Base-by-base conservation (phyloP, 2,888 invertebrate species). In the Lepidonotus clava region DNA sequence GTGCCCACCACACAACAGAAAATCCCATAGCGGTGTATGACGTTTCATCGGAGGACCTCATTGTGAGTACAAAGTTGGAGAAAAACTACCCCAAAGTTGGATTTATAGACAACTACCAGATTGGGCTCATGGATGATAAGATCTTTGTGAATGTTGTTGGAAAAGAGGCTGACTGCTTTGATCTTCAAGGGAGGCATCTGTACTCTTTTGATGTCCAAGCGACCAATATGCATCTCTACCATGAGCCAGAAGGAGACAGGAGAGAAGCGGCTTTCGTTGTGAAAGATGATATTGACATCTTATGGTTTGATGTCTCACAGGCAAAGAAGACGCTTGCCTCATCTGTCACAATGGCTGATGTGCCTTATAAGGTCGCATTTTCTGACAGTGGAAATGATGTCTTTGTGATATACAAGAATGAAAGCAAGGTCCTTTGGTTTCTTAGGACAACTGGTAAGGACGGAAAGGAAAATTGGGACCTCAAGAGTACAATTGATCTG, bases 1-100 rank as follows among this genome's bases (percentile, higher is more conserved):
- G 89, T 6, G 90, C 90, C 8, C 89, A 89, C 38, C 92, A 92
- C 53, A 88, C 86, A 36, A 84, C 88, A 46, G 83, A 38, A 2
- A 91, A 92, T 71, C 90, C 89, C 14, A 88, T 91, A 0, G 87
- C 90, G 5, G 71, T 91, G 2, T 86, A 91, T 14, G 90, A 91
- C 66, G 88, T 90, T 34, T 83, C 56, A 0, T 87, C 88, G 8
- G 89, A 90, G 14, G 89, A 89, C 18, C 76, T 92, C 21, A 88
- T 88, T 8, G 86, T 87, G 28, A 85, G 85, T 28, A 46, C 90
- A 24, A 83, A 84, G 4, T 85, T 92, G 38, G 89, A 90, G 32
- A 91, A 91, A 61, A 85, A 85, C 11, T 91, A 91, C 77, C 85
- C 87, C 0, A 89, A 86, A 40, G 87, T 92, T 34, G 90, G 89